phyloP scores from a whole-genome alignment of 2,888 invertebrate species.

The Apomyelois bistriatella region DNA sequence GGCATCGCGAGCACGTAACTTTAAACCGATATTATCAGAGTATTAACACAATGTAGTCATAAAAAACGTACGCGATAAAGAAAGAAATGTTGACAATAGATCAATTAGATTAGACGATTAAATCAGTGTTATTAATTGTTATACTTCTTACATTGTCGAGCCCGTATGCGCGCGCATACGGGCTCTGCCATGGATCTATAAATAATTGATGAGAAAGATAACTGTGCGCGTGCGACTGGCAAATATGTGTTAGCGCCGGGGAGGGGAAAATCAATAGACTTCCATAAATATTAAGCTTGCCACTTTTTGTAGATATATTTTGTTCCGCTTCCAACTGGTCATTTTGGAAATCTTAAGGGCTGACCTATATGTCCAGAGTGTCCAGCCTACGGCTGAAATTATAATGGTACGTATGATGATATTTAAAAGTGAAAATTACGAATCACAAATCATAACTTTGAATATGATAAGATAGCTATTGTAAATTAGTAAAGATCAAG shows the following conservation, averaged over 20 bases:
- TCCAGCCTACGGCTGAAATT: no score
- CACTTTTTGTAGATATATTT: slow-evolving; percentile 29
- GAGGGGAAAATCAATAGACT: slow-evolving; percentile 41
- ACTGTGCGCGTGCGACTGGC: slow-evolving; percentile 48
- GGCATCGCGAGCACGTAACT: neutral
- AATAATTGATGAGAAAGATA: slow-evolving; percentile 58
- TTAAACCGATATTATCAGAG: neutral
- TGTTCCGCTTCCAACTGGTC: no score
- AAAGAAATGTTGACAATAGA: slow-evolving; percentile 46
- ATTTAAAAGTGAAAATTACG: no score
- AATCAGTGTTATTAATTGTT: slow-evolving; percentile 62
- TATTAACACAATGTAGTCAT: slow-evolving; percentile 5
- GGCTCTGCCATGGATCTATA: slow-evolving; percentile 33
- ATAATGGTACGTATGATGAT: no score
- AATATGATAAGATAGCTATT: no score
- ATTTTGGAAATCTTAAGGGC: no score
- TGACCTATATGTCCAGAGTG: no score
- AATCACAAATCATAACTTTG: no score
- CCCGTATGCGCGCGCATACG: slow-evolving; percentile 49
- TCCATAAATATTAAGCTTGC: slow-evolving; percentile 43
- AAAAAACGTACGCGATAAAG: slow-evolving; percentile 33
- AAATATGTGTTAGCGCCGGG: slow-evolving; percentile 36
- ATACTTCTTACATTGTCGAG: slow-evolving; percentile 46
- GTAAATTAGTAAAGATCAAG: no score
- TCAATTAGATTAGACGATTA: slow-evolving; percentile 54